Conservation (phyloP, 2,113 vertebrate genomes). For the Spheniscus mendiculus region DNA sequence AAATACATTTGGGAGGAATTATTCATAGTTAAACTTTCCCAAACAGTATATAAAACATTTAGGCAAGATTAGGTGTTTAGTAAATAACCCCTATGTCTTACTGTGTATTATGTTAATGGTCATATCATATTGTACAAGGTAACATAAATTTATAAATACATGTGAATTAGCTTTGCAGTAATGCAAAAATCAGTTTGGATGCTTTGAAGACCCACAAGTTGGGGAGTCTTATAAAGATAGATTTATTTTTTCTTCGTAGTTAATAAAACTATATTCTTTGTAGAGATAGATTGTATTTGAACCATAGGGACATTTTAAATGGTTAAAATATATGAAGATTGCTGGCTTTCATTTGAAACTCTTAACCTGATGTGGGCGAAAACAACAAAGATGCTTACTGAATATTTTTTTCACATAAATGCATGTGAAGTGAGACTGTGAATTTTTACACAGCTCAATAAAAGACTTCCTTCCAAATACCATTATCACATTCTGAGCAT, state of each 20-base stretch:
- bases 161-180: neutral
- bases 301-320: neutral
- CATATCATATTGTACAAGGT: neutral
- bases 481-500: neutral
- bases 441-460: conserved; percentile 4
- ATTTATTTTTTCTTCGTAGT: fast-evolving
- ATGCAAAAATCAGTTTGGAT: neutral
- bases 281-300: neutral
- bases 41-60: neutral
- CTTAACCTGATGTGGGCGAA: neutral
- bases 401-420: neutral
- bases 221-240: neutral
- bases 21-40: neutral
- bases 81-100: neutral
- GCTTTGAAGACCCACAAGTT: neutral
- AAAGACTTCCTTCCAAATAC: neutral
- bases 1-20: neutral
- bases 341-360: neutral
- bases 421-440: neutral
- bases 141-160: neutral
- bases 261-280: neutral
- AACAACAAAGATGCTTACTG: neutral
- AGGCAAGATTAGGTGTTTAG: neutral
- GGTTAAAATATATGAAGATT: neutral
- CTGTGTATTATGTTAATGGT: neutral